Evolutionary conservation across 2,888 invertebrate species (phyloP).

Genomic region (Rotaria magnacalcarata): DNA sequence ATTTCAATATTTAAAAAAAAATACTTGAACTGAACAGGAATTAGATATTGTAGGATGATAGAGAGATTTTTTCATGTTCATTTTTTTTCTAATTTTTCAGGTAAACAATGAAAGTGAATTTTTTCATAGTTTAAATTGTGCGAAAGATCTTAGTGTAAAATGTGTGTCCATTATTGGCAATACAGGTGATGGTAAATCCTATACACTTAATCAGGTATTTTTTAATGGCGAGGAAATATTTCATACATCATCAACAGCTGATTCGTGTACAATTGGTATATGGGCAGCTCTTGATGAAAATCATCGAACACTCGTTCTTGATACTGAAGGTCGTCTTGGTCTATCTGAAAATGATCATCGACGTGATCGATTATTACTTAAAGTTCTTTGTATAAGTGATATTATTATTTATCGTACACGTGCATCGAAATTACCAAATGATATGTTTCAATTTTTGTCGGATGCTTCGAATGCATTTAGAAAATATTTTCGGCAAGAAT

Average conservation of each 20-base stretch:
- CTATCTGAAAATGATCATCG: constrained; percentile 65
- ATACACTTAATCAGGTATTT: constrained; percentile 72
- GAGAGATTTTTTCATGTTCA: too few relatives aligned
- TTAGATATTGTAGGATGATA: too few relatives aligned
- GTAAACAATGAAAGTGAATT: too few relatives aligned
- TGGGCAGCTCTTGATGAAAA: constrained; percentile 71
- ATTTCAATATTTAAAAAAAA: too few relatives aligned
- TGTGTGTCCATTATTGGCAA: constrained; percentile 79
- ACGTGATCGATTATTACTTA: constrained; percentile 69
- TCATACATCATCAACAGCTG: constrained; percentile 67
- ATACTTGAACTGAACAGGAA: too few relatives aligned
- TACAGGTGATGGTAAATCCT: constrained; percentile 76
- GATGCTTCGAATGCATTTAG: constrained; percentile 72
- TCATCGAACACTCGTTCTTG: constrained; percentile 69
- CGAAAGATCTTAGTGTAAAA: constrained; percentile 62
- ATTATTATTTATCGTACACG: constrained; percentile 73
- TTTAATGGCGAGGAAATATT: constrained; percentile 67
- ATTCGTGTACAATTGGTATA: constrained; percentile 72
- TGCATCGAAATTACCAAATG: constrained; percentile 71
- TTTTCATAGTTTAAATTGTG: too few relatives aligned
- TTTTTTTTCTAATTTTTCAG: background rate
- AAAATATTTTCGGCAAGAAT: constrained; percentile 67
- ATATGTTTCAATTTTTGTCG: constrained; percentile 73
- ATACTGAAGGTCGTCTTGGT: constrained; percentile 75
- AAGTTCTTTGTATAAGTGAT: constrained; percentile 75